Percentiles rank a stretch among this genome's conserved stretches.
phyloP scores from a whole-genome alignment of 2,113 vertebrate genomes.

The human (Homo sapiens) region GRCh38 chr7:3134001-3134500 shows the following conservation, averaged over 20 bases:
- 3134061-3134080: not conserved
- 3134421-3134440: too few species aligned
- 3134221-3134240: not conserved
- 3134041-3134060: not conserved
- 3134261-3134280: not conserved
- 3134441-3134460: too few species aligned
- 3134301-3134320: not conserved
- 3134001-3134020: not conserved
- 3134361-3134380: too few species aligned
- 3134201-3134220: not conserved
- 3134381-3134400: too few species aligned
- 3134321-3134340: not conserved
- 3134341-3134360: not conserved
- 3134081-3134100: not conserved
- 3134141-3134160: not conserved
- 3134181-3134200: not conserved
- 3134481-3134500: too few species aligned
- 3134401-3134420: too few species aligned
- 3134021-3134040: not conserved
- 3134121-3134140: not conserved
- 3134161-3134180: not conserved
- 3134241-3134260: not conserved
- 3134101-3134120: not conserved
- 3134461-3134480: too few species aligned
- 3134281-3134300: too few species aligned